Evolutionary conservation across 1,140 invertebrate genomes (phyloP).

Genomic region (Popillia japonica): DNA sequence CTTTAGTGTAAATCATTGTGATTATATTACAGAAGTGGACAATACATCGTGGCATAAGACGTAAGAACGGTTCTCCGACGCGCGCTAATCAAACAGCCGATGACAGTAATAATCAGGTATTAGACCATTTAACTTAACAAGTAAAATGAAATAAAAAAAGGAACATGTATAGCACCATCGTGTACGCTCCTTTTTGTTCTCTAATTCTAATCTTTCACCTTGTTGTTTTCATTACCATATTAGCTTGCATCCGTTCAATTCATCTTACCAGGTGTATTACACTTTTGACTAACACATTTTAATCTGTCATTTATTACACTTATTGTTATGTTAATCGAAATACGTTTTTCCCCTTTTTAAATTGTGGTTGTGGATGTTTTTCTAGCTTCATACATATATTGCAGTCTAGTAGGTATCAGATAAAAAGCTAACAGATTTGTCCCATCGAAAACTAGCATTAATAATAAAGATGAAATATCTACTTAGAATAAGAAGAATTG

Average conservation of each 20-base stretch:
- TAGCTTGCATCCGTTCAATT: background rate
- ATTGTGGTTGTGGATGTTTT: background rate
- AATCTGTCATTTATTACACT: background rate
- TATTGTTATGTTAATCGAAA: background rate
- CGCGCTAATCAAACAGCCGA: slow-evolving; percentile 55
- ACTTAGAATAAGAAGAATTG: too few species aligned
- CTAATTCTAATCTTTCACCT: background rate
- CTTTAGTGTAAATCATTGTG: slow-evolving; percentile 22
- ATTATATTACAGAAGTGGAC: slow-evolving; percentile 76
- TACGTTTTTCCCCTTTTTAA: background rate
- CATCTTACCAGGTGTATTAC: background rate
- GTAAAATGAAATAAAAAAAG: background rate
- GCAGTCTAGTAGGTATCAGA: too few species aligned
- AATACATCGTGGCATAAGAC: slow-evolving; percentile 77
- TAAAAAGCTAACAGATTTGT: too few species aligned
- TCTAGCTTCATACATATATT: too few species aligned
- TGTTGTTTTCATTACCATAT: background rate
- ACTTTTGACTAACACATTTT: background rate
- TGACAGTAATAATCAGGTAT: slow-evolving; percentile 45
- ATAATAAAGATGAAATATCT: too few species aligned
- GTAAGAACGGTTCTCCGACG: slow-evolving; percentile 73
- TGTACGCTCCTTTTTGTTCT: slow-evolving; percentile 14
- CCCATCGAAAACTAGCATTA: too few species aligned
- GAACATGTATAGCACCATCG: slow-evolving; percentile 14
- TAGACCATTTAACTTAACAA: slow-evolving; percentile 24